These are phyloP conservation scores for Pandion haliaetus DNA, from an alignment of 2,113 vertebrate species.

Conservation along the genomic window DNA sequence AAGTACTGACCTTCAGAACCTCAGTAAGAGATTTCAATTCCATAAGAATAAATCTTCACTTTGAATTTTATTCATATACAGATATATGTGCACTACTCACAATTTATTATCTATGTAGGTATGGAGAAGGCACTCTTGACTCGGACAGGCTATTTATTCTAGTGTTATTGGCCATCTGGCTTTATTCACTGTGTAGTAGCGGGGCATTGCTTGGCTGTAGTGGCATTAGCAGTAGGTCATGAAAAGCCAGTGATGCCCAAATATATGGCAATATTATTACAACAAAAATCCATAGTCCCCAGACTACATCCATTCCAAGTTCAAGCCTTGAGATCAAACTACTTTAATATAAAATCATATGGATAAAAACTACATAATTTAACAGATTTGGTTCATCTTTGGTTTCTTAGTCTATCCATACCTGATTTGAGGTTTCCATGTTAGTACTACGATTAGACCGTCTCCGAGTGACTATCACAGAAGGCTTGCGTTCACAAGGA, in stretches of 20 bases:
- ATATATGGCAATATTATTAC: not conserved
- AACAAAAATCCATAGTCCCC: not conserved
- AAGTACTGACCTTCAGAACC: not conserved
- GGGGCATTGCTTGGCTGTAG: not conserved
- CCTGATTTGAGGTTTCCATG: constrained; percentile 83
- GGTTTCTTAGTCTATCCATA: constrained; percentile 35
- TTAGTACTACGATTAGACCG: constrained; percentile 84
- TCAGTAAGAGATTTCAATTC: not conserved
- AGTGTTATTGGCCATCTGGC: not conserved
- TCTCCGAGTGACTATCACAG: constrained; percentile 92
- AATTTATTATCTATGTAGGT: not conserved
- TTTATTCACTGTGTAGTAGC: not conserved
- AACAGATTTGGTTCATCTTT: not conserved
- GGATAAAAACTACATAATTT: not conserved
- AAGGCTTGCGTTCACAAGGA: constrained; percentile 83
- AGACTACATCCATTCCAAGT: not conserved
- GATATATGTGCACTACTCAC: not conserved
- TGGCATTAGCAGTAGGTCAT: not conserved
- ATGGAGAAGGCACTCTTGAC: not conserved
- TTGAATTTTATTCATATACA: not conserved
- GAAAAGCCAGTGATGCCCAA: not conserved
- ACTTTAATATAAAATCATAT: not conserved
- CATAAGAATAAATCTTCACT: not conserved
- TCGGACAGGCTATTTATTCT: not conserved
- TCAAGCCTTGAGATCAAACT: not conserved